phyloP scores from a whole-genome alignment of 2,113 vertebrate genomes.

The Phyllostomus discolor region DNA sequence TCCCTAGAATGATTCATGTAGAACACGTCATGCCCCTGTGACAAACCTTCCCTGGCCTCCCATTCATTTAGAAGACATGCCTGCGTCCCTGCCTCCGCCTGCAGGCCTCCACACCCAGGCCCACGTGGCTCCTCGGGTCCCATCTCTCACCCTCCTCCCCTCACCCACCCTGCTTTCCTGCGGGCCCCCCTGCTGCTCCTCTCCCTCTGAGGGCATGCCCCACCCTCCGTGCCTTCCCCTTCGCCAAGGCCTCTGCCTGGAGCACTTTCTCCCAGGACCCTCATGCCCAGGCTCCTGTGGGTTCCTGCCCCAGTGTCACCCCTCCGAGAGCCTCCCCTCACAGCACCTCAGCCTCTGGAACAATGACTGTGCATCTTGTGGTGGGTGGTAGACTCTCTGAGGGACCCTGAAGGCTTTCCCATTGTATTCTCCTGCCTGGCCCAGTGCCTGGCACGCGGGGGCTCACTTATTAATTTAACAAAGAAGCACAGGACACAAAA shows the following conservation, averaged over 20 bases:
- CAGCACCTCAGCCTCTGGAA: not conserved
- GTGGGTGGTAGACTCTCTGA: not conserved
- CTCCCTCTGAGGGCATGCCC: fast-evolving
- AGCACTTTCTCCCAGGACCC: not conserved
- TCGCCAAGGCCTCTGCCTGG: not conserved
- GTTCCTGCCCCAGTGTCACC: not conserved
- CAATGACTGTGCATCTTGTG: not conserved
- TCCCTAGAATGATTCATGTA: not conserved
- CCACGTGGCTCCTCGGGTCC: not conserved
- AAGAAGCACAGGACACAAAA: not conserved
- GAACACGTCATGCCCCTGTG: not conserved
- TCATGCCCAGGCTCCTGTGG: fast-evolving
- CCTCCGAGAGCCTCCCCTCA: not conserved
- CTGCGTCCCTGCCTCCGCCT: not conserved
- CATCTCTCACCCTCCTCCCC: not conserved
- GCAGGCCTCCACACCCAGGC: not conserved
- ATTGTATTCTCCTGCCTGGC: not conserved
- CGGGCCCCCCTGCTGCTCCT: not conserved
- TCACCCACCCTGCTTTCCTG: too few relatives aligned
- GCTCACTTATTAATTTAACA: not conserved
- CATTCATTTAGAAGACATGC: not conserved
- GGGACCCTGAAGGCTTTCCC: not conserved
- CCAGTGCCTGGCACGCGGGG: not conserved
- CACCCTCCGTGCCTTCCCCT: not conserved
- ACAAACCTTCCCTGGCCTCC: not conserved